These are phyloP conservation scores for Rhagoletis pomonella DNA, from an alignment of 1,140 invertebrate species.

Conservation along the genomic window DNA sequence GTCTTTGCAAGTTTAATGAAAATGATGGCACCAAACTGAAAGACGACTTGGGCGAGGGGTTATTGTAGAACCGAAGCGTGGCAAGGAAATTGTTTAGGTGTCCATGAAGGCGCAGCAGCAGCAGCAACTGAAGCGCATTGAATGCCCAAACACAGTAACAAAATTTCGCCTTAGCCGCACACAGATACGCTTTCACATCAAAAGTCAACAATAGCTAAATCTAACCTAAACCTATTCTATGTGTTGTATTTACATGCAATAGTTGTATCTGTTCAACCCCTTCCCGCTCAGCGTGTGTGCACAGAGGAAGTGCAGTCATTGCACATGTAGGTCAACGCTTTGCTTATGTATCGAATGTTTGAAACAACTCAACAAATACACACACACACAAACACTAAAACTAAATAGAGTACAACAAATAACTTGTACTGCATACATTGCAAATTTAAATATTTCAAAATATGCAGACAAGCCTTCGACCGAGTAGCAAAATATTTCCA, in stretches of 20 bases:
- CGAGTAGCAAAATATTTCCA: not conserved
- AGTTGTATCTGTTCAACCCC: not conserved
- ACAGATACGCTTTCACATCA: conserved; percentile 6
- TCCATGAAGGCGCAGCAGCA: not conserved
- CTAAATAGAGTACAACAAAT: not conserved
- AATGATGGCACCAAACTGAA: not conserved
- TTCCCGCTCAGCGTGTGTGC: not conserved
- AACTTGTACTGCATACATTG: not conserved
- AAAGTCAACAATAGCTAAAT: conserved; percentile 11
- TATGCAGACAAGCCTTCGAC: not conserved
- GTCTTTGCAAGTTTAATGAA: not conserved
- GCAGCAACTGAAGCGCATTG: not conserved
- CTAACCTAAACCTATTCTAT: not conserved
- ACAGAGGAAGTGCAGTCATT: conserved; percentile 5
- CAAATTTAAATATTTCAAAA: conserved; percentile 30
- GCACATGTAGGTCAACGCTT: not conserved
- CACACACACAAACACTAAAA: not conserved
- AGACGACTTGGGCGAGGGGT: not conserved
- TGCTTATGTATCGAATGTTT: not conserved
- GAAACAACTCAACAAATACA: not conserved
- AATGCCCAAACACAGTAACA: conserved; percentile 33
- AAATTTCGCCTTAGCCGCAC: not conserved
- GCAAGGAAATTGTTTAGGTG: not conserved
- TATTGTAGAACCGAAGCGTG: not conserved
- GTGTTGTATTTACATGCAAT: not conserved